Conservation (phyloP, 2,113 vertebrate species). For the Capricornis sumatraensis region DNA sequence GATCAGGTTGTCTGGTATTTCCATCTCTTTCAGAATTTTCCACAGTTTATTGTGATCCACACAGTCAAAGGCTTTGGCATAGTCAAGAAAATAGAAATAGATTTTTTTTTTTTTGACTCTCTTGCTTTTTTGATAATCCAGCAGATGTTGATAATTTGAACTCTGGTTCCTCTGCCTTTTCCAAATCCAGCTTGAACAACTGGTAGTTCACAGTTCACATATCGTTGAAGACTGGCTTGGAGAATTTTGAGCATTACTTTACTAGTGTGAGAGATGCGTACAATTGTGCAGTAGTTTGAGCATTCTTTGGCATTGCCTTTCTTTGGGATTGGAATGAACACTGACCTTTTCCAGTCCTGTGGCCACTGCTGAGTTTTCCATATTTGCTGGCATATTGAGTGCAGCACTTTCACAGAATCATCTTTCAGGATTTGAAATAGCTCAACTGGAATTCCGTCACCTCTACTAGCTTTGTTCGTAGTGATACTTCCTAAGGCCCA, state of each 20-base stretch:
- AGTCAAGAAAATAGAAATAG: neutral
- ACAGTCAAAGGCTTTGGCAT: neutral
- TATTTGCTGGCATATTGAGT: neutral
- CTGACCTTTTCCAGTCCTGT: neutral
- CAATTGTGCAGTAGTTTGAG: neutral
- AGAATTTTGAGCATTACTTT: neutral
- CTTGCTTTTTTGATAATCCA: neutral
- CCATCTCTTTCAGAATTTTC: neutral
- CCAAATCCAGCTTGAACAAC: neutral
- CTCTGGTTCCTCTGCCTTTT: neutral
- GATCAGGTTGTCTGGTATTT: neutral
- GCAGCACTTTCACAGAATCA: neutral
- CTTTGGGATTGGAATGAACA: neutral
- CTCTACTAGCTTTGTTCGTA: neutral
- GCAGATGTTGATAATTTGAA: neutral
- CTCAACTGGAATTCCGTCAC: neutral
- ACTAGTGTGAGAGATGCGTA: neutral
- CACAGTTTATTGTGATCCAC: neutral
- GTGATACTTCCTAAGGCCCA: neutral
- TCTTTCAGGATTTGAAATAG: neutral
- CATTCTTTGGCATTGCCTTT: neutral
- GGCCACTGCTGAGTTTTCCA: neutral
- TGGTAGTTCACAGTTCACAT: neutral
- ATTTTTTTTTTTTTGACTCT: neutral
- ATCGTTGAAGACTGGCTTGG: neutral